A percentile compares a stretch with the other conserved stretches of the same genome.
Conservation (phyloP, 2,113 vertebrate genomes). For the Pelobates fuscus region DNA sequence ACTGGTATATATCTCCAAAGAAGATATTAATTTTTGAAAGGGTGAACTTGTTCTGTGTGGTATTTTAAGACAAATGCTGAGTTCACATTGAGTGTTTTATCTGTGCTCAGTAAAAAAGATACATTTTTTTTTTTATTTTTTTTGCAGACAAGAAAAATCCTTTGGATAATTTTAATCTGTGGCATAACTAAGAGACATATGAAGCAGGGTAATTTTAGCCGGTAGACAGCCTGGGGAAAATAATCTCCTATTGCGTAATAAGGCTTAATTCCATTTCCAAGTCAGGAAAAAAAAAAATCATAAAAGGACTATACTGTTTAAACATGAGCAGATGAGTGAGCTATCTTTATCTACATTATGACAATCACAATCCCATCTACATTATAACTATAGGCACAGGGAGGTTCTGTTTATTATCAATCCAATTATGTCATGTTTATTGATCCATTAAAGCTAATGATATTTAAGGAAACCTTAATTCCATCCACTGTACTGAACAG, state of each 20-base stretch:
- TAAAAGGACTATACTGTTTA: background rate
- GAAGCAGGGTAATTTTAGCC: slow-evolving; percentile 14
- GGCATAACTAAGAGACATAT: slow-evolving; percentile 13
- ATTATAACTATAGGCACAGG: background rate
- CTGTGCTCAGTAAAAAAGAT: background rate
- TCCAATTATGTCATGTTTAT: slow-evolving; percentile 11
- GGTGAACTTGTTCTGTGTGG: slow-evolving; percentile 1
- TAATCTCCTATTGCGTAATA: slow-evolving; percentile 31
- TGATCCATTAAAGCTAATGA: slow-evolving; percentile 9
- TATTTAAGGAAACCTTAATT: slow-evolving; percentile 5
- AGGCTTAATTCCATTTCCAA: slow-evolving; percentile 15
- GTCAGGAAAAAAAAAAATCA: slow-evolving; percentile 11
- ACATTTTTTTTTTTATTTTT: background rate
- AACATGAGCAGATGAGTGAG: background rate
- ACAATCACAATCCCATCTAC: background rate
- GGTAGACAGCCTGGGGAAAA: background rate
- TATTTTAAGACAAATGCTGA: slow-evolving; percentile 38
- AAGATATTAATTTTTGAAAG: slow-evolving; percentile 35
- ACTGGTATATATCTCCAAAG: slow-evolving; percentile 33
- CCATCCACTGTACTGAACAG: background rate
- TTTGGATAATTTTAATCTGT: slow-evolving; percentile 32
- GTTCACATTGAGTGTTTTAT: slow-evolving; percentile 35
- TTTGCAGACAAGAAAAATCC: background rate
- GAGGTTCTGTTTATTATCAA: background rate
- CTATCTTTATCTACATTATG: background rate